A percentile compares a stretch with the other conserved stretches of the same genome.
phyloP scores from a whole-genome alignment of 1,140 invertebrate genomes.

The Hycleus phaleratus region DNA sequence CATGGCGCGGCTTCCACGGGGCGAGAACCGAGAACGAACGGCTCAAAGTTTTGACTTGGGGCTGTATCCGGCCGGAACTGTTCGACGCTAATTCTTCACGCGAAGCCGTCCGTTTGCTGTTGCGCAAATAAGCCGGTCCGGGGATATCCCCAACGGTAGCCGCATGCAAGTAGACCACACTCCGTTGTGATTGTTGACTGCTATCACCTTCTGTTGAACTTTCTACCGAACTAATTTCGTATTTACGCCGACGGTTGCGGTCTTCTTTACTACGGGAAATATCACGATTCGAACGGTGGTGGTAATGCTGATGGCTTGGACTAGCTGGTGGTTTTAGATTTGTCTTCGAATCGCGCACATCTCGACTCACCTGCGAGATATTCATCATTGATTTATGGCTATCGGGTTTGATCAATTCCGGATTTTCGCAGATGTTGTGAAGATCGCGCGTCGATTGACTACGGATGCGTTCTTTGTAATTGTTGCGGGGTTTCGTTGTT shows the following conservation, averaged over 20 bases:
- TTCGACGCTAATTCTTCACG: slow-evolving; percentile 63
- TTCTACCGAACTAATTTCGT: slow-evolving; percentile 43
- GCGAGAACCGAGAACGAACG: slow-evolving; percentile 75
- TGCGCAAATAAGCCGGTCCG: slow-evolving; percentile 50
- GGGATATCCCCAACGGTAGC: slow-evolving; percentile 71
- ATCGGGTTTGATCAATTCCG: slow-evolving; percentile 1
- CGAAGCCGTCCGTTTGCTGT: slow-evolving; percentile 50
- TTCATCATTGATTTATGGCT: slow-evolving; percentile 34
- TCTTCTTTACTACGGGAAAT: slow-evolving; percentile 20
- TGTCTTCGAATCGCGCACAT: slow-evolving; percentile 13
- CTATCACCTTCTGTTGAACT: slow-evolving; percentile 74
- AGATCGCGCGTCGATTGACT: slow-evolving; percentile 45
- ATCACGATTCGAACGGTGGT: slow-evolving; percentile 18
- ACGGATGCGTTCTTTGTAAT: not conserved
- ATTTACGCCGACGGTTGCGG: slow-evolving; percentile 25
- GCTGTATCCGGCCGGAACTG: slow-evolving; percentile 45
- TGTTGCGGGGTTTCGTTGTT: not conserved
- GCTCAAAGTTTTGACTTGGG: slow-evolving; percentile 66
- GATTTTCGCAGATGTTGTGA: slow-evolving; percentile 44
- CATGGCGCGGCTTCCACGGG: slow-evolving; percentile 70
- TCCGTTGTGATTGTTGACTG: slow-evolving; percentile 68
- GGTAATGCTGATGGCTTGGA: slow-evolving; percentile 10
- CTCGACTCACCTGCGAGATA: slow-evolving; percentile 30
- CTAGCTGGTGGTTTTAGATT: slow-evolving; percentile 35
- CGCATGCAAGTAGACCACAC: slow-evolving; percentile 71